These are phyloP conservation scores for Drosophila setosimentum DNA, from an alignment of 2,888 invertebrate species.

Conservation along the genomic window DNA sequence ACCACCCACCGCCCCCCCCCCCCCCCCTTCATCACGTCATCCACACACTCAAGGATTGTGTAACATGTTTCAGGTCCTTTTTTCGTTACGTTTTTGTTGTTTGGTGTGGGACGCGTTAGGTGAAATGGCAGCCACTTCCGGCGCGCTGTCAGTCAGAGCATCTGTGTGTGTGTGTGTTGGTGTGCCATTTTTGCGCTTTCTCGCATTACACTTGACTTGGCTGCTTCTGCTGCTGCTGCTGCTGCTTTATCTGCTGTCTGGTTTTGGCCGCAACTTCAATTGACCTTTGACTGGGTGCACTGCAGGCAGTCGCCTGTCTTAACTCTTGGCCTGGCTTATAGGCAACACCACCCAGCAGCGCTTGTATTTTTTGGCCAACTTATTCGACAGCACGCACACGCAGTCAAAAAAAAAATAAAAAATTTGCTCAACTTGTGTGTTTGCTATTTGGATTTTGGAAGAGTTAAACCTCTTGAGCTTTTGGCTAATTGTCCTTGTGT, in stretches of 20 bases:
- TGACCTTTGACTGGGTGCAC: slow-evolving; percentile 77
- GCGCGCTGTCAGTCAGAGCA: slow-evolving; percentile 64
- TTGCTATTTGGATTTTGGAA: slow-evolving; percentile 39
- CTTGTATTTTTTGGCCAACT: slow-evolving; percentile 28
- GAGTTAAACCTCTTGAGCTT: slow-evolving; percentile 76
- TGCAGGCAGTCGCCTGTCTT: slow-evolving; percentile 7
- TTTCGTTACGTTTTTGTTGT: slow-evolving; percentile 26
- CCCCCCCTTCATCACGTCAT: slow-evolving; percentile 2
- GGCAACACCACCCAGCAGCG: slow-evolving; percentile 18
- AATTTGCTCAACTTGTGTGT: slow-evolving; percentile 37
- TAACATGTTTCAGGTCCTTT: slow-evolving; percentile 70
- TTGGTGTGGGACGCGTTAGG: slow-evolving; percentile 32
- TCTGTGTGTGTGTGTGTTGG: slow-evolving; percentile 3
- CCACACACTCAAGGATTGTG: slow-evolving; percentile 72
- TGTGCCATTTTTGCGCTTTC: slow-evolving; percentile 72
- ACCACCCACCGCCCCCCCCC: not conserved
- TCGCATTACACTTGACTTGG: slow-evolving; percentile 74
- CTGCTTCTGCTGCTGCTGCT: slow-evolving; percentile 36
- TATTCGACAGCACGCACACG: slow-evolving; percentile 49
- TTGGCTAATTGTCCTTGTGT: slow-evolving; percentile 82
- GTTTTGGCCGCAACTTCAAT: slow-evolving; percentile 68
- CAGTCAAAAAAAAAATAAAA: not conserved
- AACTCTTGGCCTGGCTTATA: slow-evolving; percentile 20
- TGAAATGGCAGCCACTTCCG: slow-evolving; percentile 71
- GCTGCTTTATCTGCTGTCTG: slow-evolving; percentile 40